Evolutionary conservation across 2,113 vertebrate genomes (phyloP), one percentile per base, ranked within the genome.

Genomic region (Ibidorhyncha struthersii): DNA sequence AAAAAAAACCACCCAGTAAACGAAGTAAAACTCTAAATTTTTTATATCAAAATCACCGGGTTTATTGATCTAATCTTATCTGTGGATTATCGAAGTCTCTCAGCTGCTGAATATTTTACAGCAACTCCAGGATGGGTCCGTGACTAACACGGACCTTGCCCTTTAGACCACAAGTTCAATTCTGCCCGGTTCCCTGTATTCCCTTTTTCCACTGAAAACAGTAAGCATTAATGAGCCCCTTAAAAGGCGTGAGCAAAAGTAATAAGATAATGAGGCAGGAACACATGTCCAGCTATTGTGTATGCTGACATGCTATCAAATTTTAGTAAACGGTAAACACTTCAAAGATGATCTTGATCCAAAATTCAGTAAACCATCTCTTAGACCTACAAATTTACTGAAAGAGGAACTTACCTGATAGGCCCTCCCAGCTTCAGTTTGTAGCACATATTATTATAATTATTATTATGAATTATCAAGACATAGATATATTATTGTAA

Each of bases 11-110:
- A 6, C 14, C 43, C 5, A 30, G 14, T 47, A 65, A 83, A 52
- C 59, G 3, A 78, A 82, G 16, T 0, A 0, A 52, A 45, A 65
- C 5, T 52, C 21, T 41, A 22, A 8, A 3, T 13, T 38, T n/a
- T 52, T 72, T 29, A 45, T 47, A 76, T 55, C 6, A 89, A 89
- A 61, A 38, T 20, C 40, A 77, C 40, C 38, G 15, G 6, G 2
- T 69, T 87, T 70, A 63, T 55, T 21, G 41, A 82, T 49, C 32
- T 70, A 62, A 63, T 69, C n/a, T 61, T 61, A 81, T 10, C 23
- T 50, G 16, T 56, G 25, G 16, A 63, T 88, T 76, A 70, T 38
- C 40, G 34, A 53, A 61, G 7, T 70, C 22, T 77, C 52, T 59
- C 13, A 81, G 38, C 10, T 80, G 38, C 56, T 86, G 53, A 62